phyloP scores from a whole-genome alignment of 1,140 invertebrate species.

The Pseudoatta argentina region DNA sequence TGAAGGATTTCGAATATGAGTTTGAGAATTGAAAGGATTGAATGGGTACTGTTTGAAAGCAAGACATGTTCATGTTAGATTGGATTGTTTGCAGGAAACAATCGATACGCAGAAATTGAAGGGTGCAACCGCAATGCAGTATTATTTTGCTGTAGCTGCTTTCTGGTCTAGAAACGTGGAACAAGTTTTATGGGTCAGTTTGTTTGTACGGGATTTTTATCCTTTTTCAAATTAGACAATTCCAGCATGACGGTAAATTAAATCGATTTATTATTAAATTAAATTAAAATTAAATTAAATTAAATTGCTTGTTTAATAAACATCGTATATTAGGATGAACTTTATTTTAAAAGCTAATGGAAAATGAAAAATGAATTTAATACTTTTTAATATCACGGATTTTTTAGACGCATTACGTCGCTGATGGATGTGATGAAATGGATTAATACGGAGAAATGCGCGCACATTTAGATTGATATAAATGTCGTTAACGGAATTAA shows the following conservation, averaged over 20 bases:
- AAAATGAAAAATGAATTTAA: neutral
- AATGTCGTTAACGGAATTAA: constrained; percentile 37
- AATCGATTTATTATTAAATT: neutral
- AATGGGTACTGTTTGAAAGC: neutral
- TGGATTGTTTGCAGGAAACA: constrained; percentile 19
- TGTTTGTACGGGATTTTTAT: constrained; percentile 11
- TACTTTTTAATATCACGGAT: constrained; percentile 17
- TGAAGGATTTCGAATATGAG: neutral
- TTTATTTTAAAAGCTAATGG: neutral
- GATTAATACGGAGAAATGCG: constrained; percentile 4
- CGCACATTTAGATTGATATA: constrained; percentile 30
- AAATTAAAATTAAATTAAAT: too few relatives aligned
- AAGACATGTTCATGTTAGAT: constrained; percentile 21
- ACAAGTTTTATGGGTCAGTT: constrained; percentile 43
- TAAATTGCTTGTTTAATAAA: constrained; percentile 18
- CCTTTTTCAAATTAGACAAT: neutral
- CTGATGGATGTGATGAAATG: constrained; percentile 34
- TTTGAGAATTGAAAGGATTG: neutral
- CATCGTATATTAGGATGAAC: neutral
- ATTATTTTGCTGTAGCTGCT: constrained; percentile 40
- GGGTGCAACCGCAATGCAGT: constrained; percentile 42
- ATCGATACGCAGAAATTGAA: constrained; percentile 53
- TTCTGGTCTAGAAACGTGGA: constrained; percentile 26
- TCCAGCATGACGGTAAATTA: neutral
- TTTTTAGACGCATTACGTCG: neutral